Base-by-base conservation (phyloP, 2,797 vertebrate genomes). In the Tragopan temminckii region DNA sequence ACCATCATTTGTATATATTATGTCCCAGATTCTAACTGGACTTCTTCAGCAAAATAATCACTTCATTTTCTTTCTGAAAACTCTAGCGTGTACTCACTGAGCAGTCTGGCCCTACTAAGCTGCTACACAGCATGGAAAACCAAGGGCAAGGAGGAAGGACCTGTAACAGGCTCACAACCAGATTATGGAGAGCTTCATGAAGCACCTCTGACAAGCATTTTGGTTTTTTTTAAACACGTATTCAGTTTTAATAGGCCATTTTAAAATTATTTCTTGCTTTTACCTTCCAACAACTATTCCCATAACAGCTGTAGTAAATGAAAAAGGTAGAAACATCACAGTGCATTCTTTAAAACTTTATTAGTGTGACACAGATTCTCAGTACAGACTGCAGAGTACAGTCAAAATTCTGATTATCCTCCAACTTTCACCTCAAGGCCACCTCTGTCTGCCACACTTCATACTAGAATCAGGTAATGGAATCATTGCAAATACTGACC, bases 341-440 rank as follows among this genome's bases (percentile, higher is more conserved):
- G n/a, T 43, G 67, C 61, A 75, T 70, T 83, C 64, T 74, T 81
- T 89, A 87, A 93, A 90, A 92, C 80, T 95, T 94, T 95, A 94
- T 93, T 97, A 91, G 72, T 96, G 88, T 80, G 89, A 89, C 88
- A 93, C n/a, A 94, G 68, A 83, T 85, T 91, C 62, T 85, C 79
- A n/a, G 62, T 52, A 81, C 79, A 88, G 79, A 74, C 87, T 82
- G 90, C 33, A 0, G 40, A 86, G 76, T 29, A 93, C 74, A 95
- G 80, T 79, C 72, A 58, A 1, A 18, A 87, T 74, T 93, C 88
- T 85, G 36, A 85, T 92, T 95, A 90, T 95, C 94, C 89, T 72
- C 93, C 92, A 85, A 36, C 19, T 80, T 77, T 38, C 50, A 59
- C 31, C 62, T 88, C 80, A n/a, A 0, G 5, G 12, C 74, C 7